Conservation (phyloP, 92 coral and sea anemone species). For the Siderastrea siderea region DNA sequence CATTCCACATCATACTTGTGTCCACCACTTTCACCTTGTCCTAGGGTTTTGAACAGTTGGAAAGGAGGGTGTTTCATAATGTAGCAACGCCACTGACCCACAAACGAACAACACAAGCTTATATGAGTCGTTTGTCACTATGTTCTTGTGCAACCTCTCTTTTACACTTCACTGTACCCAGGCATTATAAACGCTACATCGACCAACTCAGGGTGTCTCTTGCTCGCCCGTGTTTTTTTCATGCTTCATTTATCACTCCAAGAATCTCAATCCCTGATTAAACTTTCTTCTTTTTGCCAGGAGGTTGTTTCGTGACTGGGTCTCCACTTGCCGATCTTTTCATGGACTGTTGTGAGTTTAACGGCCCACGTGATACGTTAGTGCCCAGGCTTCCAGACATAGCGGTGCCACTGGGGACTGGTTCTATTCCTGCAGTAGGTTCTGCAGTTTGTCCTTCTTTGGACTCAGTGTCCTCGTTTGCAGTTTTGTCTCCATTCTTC, state of each 20-base stretch:
- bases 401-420: constrained; percentile 47
- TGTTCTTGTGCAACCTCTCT: neutral
- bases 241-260: neutral
- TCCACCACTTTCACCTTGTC: too few relatives aligned
- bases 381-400: constrained; percentile 47
- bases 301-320: constrained; percentile 64
- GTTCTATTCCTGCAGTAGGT: constrained; percentile 25
- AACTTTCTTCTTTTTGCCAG: constrained; percentile 66
- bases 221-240: neutral
- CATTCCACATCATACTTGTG: too few relatives aligned
- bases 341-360: constrained; percentile 43
- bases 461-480: constrained; percentile 33
- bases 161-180: too few relatives aligned
- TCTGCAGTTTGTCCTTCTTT: constrained; percentile 47
- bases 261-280: neutral
- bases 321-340: constrained; percentile 55
- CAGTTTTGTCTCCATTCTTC: constrained; percentile 50
- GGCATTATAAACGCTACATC: neutral
- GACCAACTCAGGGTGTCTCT: neutral
- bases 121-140: neutral
- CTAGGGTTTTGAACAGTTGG: too few relatives aligned
- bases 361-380: constrained; percentile 20
- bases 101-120: neutral
- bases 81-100: neutral
- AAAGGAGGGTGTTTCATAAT: too few relatives aligned